Percentiles rank a stretch among this genome's conserved stretches.
Evolutionary conservation across 2,888 invertebrate genomes (phyloP).

Genomic region (Suillia variegata): DNA sequence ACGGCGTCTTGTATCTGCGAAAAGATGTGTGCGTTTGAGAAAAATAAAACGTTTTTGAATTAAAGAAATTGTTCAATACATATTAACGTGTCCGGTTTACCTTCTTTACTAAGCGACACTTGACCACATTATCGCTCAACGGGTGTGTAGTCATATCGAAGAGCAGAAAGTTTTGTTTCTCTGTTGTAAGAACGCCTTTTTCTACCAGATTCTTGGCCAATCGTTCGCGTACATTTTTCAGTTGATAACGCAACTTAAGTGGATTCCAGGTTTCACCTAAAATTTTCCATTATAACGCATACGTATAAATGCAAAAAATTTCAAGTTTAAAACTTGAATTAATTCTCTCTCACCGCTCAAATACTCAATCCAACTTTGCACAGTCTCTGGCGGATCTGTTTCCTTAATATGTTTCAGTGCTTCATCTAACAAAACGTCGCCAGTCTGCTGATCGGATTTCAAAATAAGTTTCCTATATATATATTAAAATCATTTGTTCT

Average conservation of each 20-base stretch:
- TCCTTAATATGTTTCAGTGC: conserved; percentile 98
- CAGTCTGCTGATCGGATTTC: conserved; percentile 91
- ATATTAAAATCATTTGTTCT: background rate
- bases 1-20: conserved; percentile 94
- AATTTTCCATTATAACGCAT: conserved; percentile 38
- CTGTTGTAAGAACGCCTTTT: conserved; percentile 98
- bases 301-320: conserved; percentile 3
- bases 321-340: background rate
- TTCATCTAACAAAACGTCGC: conserved; percentile 94
- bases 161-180: conserved; percentile 98
- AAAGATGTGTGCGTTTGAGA: conserved; percentile 33
- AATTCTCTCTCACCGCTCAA: conserved; percentile 91
- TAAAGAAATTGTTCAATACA: background rate
- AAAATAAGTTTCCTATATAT: conserved; percentile 74
- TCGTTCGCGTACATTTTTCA: conserved; percentile 98
- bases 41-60: background rate
- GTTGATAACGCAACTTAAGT: conserved; percentile 94
- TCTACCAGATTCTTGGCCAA: conserved; percentile 99
- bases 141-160: conserved; percentile 99
- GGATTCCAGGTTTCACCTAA: conserved; percentile 99
- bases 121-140: conserved; percentile 91
- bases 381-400: conserved; percentile 95
- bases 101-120: conserved; percentile 96
- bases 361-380: conserved; percentile 99
- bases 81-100: conserved; percentile 61